Evolutionary conservation across 2,113 vertebrate species (phyloP).

Genomic region (Ancistrus triradiatus): DNA sequence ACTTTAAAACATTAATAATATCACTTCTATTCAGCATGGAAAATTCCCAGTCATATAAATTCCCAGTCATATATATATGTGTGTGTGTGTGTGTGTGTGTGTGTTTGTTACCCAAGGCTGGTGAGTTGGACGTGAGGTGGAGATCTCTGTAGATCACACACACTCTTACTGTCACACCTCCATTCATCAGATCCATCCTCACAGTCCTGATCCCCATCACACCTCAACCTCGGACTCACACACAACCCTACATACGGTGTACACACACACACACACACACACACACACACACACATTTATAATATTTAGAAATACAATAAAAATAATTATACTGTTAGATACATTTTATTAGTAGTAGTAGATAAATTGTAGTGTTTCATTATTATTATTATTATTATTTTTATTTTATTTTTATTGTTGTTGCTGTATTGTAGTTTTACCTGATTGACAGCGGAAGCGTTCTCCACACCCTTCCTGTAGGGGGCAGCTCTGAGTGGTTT

Average conservation of each 20-base stretch:
- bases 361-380: too few species aligned
- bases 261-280: conserved; percentile 47
- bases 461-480: conserved; percentile 79
- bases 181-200: conserved; percentile 81
- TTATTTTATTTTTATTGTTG: not conserved
- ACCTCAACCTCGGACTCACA: conserved; percentile 78
- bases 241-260: conserved; percentile 66
- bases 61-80: not conserved
- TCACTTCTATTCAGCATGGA: too few species aligned
- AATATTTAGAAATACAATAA: conserved; percentile 19
- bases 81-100: conserved; percentile 6
- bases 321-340: not conserved
- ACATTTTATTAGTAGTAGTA: too few species aligned
- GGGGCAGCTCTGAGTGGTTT: conserved; percentile 73
- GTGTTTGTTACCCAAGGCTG: conserved; percentile 74
- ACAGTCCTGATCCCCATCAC: conserved; percentile 91
- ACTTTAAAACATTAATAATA: too few species aligned
- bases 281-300: not conserved
- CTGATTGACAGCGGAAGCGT: conserved; percentile 83
- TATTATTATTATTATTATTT: not conserved
- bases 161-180: conserved; percentile 56
- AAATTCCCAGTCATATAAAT: too few species aligned
- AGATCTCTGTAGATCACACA: conserved; percentile 72
- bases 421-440: conserved; percentile 52
- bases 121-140: conserved; percentile 81